Evolutionary conservation across 2,888 invertebrate species (phyloP).

Genomic region (Caenorhabditis virilis): DNA sequence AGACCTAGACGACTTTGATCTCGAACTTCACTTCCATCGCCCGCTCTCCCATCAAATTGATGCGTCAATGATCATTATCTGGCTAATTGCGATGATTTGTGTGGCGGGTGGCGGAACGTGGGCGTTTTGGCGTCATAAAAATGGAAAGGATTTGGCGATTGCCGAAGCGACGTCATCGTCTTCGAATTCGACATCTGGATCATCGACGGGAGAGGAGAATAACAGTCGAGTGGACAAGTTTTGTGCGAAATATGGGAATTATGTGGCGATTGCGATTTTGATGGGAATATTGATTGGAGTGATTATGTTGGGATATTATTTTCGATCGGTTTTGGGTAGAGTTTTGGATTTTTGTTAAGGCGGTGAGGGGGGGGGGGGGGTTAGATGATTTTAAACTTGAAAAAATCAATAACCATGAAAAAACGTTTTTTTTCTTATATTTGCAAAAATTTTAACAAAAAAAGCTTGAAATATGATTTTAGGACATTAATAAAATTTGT

Average conservation of each 20-base stretch:
- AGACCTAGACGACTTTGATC: too few relatives aligned
- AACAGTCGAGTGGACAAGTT: too few relatives aligned
- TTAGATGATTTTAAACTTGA: too few relatives aligned
- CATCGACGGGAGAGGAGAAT: too few relatives aligned
- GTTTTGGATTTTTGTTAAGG: neutral
- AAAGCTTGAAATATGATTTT: too few relatives aligned
- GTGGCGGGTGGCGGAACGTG: constrained; percentile 58
- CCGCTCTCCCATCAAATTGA: constrained; percentile 50
- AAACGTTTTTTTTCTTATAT: too few relatives aligned
- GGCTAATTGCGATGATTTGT: constrained; percentile 61
- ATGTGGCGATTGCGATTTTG: constrained; percentile 39
- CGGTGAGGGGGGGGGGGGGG: too few relatives aligned
- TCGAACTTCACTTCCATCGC: constrained; percentile 55
- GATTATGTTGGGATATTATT: constrained; percentile 63
- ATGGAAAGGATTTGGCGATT: constrained; percentile 15
- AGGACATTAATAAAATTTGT: too few relatives aligned
- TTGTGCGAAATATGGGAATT: constrained; percentile 30
- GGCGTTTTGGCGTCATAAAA: constrained; percentile 46
- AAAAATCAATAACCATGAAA: neutral
- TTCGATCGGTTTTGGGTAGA: constrained; percentile 38
- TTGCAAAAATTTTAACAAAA: too few relatives aligned
- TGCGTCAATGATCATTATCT: constrained; percentile 53
- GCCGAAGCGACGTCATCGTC: constrained; percentile 33
- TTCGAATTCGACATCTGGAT: neutral
- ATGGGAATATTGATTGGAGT: constrained; percentile 55